Conservation (phyloP, 1,140 invertebrate species). For the Micrasema longulum region DNA sequence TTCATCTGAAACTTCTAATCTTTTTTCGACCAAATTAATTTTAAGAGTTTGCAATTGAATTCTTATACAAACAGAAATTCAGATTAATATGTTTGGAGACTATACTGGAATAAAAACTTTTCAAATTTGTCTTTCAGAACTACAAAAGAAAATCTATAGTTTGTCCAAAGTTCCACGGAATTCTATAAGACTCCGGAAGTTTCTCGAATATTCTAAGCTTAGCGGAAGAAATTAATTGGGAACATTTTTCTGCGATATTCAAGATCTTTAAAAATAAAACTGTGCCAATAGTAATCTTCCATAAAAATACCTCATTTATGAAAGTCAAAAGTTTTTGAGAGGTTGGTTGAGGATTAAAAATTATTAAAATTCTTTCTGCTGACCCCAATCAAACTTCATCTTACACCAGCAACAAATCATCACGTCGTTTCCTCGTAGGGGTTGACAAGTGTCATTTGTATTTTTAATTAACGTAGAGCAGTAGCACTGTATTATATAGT, state of each 20-base stretch:
- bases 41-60: no score
- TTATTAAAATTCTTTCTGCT: neutral
- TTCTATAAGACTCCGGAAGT: slow-evolving; percentile 9
- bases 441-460: no score
- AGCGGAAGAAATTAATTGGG: slow-evolving; percentile 11
- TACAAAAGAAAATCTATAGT: slow-evolving; percentile 22
- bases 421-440: no score
- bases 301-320: neutral
- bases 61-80: no score
- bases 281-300: neutral
- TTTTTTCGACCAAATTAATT: no score
- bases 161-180: slow-evolving; percentile 6
- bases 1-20: no score
- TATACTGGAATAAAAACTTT: slow-evolving; percentile 1
- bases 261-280: slow-evolving; percentile 1
- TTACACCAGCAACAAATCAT: neutral
- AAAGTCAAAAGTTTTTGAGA: neutral
- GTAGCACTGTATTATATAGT: no score
- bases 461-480: no score
- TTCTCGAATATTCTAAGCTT: neutral
- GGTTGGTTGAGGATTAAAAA: neutral
- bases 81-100: no score
- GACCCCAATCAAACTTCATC: neutral
- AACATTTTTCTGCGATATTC: slow-evolving; percentile 5
- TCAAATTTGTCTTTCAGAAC: slow-evolving; percentile 31